phyloP scores from a whole-genome alignment of 30 jellyfish, hydroid and myxozoan species.

The Aurelia sp. region DNA sequence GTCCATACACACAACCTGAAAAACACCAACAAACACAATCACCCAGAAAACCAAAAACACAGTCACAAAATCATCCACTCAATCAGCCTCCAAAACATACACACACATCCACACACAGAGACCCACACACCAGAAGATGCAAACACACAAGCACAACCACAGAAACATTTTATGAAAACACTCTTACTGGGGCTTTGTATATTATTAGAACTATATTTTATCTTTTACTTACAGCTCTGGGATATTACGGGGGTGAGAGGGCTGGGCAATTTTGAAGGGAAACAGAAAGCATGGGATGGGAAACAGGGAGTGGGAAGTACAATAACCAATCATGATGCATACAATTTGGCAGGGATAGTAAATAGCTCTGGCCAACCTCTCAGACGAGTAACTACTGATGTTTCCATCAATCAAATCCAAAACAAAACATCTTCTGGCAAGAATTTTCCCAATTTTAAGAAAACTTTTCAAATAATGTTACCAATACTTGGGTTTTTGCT shows the following conservation, averaged over 20 bases:
- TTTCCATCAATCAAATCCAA: constrained; percentile 26
- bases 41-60: not conserved
- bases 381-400: constrained; percentile 27
- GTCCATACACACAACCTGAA: constrained; percentile 40
- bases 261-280: constrained; percentile 13
- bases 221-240: not conserved
- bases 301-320: constrained; percentile 27
- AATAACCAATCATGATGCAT: constrained; percentile 10
- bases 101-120: constrained; percentile 15
- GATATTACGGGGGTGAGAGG: constrained; percentile 7
- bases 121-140: constrained; percentile 21
- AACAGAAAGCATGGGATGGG: constrained; percentile 20
- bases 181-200: no score
- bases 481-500: no score
- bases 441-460: not conserved
- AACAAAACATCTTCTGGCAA: constrained; percentile 24
- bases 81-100: constrained; percentile 20
- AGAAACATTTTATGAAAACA: constrained; percentile 14
- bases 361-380: constrained; percentile 31
- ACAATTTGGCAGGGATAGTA: constrained; percentile 39
- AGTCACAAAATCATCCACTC: constrained; percentile 15
- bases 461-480: not conserved
- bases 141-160: constrained; percentile 25
- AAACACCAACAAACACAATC: constrained; percentile 16
- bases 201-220: not conserved